Conservation (phyloP, 2,113 vertebrate genomes). For the Reinhardtius hippoglossoides region DNA sequence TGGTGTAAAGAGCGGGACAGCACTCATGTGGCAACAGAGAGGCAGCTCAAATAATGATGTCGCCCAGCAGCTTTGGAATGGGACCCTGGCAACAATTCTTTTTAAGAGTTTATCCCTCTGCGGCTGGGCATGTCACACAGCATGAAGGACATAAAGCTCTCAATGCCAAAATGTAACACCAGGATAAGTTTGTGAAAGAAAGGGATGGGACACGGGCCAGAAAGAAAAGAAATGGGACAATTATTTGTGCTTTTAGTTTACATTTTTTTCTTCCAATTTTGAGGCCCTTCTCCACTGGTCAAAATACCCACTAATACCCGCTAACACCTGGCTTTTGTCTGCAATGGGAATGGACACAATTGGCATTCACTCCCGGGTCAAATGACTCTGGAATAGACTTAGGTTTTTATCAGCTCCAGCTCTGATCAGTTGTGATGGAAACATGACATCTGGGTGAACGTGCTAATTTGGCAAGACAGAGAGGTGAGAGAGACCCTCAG, state of each 20-base stretch:
- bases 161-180: slow-evolving; percentile 16
- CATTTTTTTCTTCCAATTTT: not conserved
- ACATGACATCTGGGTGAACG: too few relatives aligned
- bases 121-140: slow-evolving; percentile 12
- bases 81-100: slow-evolving; percentile 32
- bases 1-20: not conserved
- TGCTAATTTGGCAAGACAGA: too few relatives aligned
- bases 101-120: slow-evolving; percentile 19
- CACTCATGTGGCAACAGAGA: slow-evolving; percentile 12
- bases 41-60: slow-evolving; percentile 38
- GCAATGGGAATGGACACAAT: not conserved
- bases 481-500: too few relatives aligned
- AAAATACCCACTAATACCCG: too few relatives aligned
- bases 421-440: not conserved
- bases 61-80: slow-evolving; percentile 20
- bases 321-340: not conserved
- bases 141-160: slow-evolving; percentile 19
- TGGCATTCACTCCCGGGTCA: not conserved
- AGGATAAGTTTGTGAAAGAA: slow-evolving; percentile 11
- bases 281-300: not conserved
- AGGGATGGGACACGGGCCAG: not conserved
- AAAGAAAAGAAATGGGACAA: not conserved
- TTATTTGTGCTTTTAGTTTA: not conserved
- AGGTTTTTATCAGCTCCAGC: not conserved
- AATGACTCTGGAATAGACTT: too few relatives aligned